A percentile compares a stretch with the other conserved stretches of the same genome.
Evolutionary conservation across 2,797 vertebrate species (phyloP).

Genomic region (Rhincodon typus): DNA sequence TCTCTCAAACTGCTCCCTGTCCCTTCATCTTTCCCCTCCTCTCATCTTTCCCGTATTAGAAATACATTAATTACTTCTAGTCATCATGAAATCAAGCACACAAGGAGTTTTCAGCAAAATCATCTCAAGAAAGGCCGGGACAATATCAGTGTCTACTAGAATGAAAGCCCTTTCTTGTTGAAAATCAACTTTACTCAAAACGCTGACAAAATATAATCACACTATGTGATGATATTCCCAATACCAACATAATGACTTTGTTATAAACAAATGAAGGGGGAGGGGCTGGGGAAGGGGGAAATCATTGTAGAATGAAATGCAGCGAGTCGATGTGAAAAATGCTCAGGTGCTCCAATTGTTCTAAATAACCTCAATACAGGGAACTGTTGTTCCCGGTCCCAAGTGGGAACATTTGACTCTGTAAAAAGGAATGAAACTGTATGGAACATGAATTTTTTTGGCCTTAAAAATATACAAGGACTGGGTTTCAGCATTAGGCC

Average conservation of each 20-base stretch:
- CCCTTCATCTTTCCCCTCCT: not conserved
- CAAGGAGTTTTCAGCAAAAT: not conserved
- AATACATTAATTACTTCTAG: too few relatives aligned
- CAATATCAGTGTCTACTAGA: not conserved
- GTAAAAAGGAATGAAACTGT: not conserved
- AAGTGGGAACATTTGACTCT: not conserved
- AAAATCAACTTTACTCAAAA: not conserved
- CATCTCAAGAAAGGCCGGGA: not conserved
- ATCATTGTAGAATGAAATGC: not conserved
- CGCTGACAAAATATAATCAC: not conserved
- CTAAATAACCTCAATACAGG: not conserved
- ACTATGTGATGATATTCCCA: not conserved
- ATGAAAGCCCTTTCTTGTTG: not conserved
- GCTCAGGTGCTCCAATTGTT: not conserved
- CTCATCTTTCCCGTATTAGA: not conserved
- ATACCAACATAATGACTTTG: not conserved
- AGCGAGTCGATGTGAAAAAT: not conserved
- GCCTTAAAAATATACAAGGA: too few relatives aligned
- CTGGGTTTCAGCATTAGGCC: too few relatives aligned
- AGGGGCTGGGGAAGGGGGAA: not conserved
- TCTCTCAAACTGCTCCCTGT: not conserved
- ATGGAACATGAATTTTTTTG: not conserved
- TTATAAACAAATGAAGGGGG: not conserved
- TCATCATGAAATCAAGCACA: not conserved
- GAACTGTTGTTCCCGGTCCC: not conserved